phyloP scores from a whole-genome alignment of 2,888 invertebrate species.

The Zaprionus bogoriensis region DNA sequence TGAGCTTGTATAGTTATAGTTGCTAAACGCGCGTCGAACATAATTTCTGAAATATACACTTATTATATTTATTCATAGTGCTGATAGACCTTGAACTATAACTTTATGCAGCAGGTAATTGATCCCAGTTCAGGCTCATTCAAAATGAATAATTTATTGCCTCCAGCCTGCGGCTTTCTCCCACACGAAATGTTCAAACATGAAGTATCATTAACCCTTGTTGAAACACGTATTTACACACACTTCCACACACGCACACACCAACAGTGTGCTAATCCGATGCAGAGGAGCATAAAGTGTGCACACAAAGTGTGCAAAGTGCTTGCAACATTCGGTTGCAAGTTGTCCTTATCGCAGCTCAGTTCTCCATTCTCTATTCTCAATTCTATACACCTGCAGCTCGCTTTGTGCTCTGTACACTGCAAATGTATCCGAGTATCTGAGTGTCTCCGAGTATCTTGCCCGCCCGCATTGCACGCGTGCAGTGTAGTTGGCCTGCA shows the following conservation, averaged over 20 bases:
- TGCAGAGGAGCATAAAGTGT: background rate
- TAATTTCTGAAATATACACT: no score
- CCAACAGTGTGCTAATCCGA: constrained; percentile 2
- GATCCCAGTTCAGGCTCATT: no score
- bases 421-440: constrained; percentile 19
- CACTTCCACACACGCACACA: no score
- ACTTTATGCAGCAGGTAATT: no score
- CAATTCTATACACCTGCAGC: constrained; percentile 7
- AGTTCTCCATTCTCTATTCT: background rate
- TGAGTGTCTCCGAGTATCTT: background rate
- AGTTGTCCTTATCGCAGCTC: constrained; percentile 19
- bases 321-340: background rate
- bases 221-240: background rate
- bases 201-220: background rate
- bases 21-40: no score
- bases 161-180: no score
- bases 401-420: constrained; percentile 4
- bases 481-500: no score
- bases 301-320: background rate
- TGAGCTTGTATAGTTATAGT: no score
- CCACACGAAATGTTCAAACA: background rate
- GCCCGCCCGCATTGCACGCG: background rate
- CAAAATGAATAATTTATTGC: no score
- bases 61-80: no score
- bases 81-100: no score